phyloP scores from a whole-genome alignment of 2,113 vertebrate genomes.

The Echinops telfairi region DNA sequence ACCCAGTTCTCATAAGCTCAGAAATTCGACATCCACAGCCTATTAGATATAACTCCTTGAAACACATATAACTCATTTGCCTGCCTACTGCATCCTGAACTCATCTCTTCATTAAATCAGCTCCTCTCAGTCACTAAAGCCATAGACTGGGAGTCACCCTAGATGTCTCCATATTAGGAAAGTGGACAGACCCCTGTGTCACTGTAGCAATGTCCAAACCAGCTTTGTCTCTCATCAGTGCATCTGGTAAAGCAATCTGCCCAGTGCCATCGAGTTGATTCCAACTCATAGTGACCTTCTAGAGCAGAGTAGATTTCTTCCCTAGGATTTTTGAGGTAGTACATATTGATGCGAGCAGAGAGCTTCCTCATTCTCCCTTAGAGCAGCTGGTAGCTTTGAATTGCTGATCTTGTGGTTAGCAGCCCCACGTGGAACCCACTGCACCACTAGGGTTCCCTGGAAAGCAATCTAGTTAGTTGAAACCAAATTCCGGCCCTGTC shows the following conservation, averaged over 20 bases:
- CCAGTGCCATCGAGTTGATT: too few relatives aligned
- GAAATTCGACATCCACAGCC: not conserved
- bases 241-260: not conserved
- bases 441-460: too few relatives aligned
- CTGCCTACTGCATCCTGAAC: not conserved
- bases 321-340: too few relatives aligned
- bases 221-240: not conserved
- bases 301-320: too few relatives aligned
- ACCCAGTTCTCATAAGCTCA: not conserved
- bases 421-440: too few relatives aligned
- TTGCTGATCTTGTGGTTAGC: too few relatives aligned
- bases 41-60: not conserved
- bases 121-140: conserved; percentile 28
- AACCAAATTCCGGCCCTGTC: not conserved
- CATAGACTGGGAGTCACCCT: not conserved
- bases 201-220: not conserved
- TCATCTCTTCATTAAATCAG: not conserved
- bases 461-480: not conserved
- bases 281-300: too few relatives aligned
- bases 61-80: not conserved
- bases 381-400: too few relatives aligned
- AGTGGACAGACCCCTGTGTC: not conserved
- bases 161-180: not conserved
- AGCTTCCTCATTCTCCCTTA: too few relatives aligned
- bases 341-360: too few relatives aligned